Evolutionary conservation across 2,113 vertebrate genomes (phyloP), one percentile per base, ranked within the genome.

Genomic region (Cygnus atratus): DNA sequence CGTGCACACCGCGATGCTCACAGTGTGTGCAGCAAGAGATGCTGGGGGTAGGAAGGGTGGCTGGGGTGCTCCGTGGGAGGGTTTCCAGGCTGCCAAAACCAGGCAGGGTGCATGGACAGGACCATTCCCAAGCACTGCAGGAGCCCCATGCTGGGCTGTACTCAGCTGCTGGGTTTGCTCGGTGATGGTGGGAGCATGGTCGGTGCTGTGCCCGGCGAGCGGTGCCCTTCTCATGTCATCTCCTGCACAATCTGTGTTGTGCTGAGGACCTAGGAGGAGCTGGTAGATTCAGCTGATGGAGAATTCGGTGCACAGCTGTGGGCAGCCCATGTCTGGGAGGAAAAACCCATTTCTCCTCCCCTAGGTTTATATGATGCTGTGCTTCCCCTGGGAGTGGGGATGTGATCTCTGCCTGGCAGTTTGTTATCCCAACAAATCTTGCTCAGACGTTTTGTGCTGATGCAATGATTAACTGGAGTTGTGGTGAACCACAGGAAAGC

Each of bases 221-320:
- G 48, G 2, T 18, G 25, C 31, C 37, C 33, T n/a, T 37, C 3
- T 65, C 29, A 6, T 8, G 13, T 25, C 73, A 41, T 39, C 76
- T 35, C 63, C 86, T 43, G 44, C 44, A 17, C 0, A 2, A 50
- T 50, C 48, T 24, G 48, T 22, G 48, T 24, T 52, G 50, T 24
- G 22, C 50, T 24, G 0, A 31, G 86, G n/a, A 20, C 57, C 54
- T 37, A 26, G 68, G 4, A 77, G 79, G 54, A 54, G 85, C 90
- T 50, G 83, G 74, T n/a, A 9, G 76, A 0, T 35, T 2, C 6
- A 41, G 4, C 58, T 65, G 79, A 17, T 4, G 7, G 4, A 62
- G 63, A 24, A 1, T 2, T 19, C 9, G 4, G 2, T 2, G 50
- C 3, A 4, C 0, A 3, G 14, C 5, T 5, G 2, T 1, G 12